phyloP scores from a whole-genome alignment of 2,888 invertebrate genomes.

The Cryptosula pallasiana region DNA sequence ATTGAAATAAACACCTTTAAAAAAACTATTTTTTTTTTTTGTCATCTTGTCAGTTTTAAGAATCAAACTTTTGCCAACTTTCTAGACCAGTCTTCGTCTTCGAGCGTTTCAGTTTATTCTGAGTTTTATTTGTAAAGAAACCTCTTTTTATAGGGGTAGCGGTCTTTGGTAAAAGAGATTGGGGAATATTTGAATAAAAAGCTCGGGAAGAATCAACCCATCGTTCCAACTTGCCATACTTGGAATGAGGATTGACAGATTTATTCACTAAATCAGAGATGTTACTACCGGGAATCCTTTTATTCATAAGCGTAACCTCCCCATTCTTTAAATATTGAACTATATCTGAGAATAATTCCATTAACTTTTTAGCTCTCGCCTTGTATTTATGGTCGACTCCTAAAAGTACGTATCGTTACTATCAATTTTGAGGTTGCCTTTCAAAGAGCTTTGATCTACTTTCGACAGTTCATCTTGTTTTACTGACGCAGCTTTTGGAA shows the following conservation, averaged over 20 bases:
- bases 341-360: neutral
- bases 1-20: neutral
- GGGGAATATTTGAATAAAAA: no score
- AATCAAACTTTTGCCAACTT: neutral
- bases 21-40: neutral
- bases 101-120: neutral
- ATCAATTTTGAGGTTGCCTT: no score
- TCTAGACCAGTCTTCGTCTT: neutral
- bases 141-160: neutral
- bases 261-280: constrained; percentile 13
- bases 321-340: neutral
- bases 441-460: no score
- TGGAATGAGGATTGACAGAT: neutral
- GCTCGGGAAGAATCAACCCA: no score
- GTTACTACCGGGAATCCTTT: neutral
- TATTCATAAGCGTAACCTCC: neutral
- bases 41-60: neutral
- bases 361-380: neutral
- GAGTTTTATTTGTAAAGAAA: neutral
- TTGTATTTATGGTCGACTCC: neutral
- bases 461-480: no score
- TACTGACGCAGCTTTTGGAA: no score
- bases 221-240: neutral
- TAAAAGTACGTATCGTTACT: neutral
- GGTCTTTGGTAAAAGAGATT: neutral